Percentiles rank a stretch among this genome's conserved stretches.
Evolutionary conservation across 2,797 vertebrate genomes (phyloP).

Genomic region (Paedocypris micromegethes): DNA sequence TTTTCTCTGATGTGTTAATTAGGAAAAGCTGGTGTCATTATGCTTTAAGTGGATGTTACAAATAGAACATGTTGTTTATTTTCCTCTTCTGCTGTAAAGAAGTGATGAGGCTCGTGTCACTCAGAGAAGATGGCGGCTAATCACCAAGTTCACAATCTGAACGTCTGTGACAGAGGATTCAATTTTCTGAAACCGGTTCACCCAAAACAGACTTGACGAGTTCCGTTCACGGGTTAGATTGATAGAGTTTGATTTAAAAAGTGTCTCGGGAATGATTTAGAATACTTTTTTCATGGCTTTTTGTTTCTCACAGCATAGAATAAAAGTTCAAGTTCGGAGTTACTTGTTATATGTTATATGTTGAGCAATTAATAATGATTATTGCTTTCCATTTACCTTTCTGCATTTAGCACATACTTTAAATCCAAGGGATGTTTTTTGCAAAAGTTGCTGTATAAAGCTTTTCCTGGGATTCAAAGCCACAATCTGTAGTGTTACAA

Average conservation of each 20-base stretch:
- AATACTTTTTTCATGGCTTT: too few relatives aligned
- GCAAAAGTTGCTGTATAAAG: too few relatives aligned
- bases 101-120: conserved; percentile 58
- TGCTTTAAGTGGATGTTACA: conserved; percentile 80
- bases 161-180: conserved; percentile 48
- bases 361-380: too few relatives aligned
- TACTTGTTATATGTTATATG: too few relatives aligned
- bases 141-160: conserved; percentile 50
- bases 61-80: conserved; percentile 68
- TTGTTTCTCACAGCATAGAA: too few relatives aligned
- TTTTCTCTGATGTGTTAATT: conserved; percentile 80
- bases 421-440: too few relatives aligned
- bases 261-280: background rate
- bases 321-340: too few relatives aligned
- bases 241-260: background rate
- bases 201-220: conserved; percentile 46
- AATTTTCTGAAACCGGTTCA: conserved; percentile 44
- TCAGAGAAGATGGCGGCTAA: conserved; percentile 50
- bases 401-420: too few relatives aligned
- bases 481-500: too few relatives aligned
- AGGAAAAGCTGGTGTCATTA: conserved; percentile 80
- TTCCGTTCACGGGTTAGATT: conserved; percentile 31
- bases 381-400: too few relatives aligned
- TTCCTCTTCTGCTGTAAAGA: conserved; percentile 60
- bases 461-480: too few relatives aligned